A percentile compares a stretch with the other conserved stretches of the same genome.
These are phyloP conservation scores for Resseliella maxima DNA, from an alignment of 2,888 invertebrate genomes.

Conservation along the genomic window DNA sequence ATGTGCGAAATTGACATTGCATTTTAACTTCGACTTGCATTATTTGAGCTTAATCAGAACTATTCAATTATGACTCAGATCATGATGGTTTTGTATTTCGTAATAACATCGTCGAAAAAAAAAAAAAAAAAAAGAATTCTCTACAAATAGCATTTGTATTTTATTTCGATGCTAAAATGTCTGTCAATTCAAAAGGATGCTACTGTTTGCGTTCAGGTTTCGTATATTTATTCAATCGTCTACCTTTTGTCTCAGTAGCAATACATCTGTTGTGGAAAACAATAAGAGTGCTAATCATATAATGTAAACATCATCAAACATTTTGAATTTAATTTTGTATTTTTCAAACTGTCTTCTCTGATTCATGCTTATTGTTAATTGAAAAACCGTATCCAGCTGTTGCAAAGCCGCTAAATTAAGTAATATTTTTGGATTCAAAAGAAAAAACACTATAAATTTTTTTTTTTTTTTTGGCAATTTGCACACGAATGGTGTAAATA, in stretches of 20 bases:
- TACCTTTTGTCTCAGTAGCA: background rate
- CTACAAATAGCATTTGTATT: background rate
- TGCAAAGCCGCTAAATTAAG: too few species aligned
- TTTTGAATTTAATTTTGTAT: background rate
- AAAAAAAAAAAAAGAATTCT: too few species aligned
- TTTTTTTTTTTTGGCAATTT: too few species aligned
- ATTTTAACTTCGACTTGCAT: too few species aligned
- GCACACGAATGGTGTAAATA: too few species aligned
- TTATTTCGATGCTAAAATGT: slow-evolving; percentile 25
- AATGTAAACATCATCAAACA: background rate
- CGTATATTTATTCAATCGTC: background rate
- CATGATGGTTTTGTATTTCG: too few species aligned
- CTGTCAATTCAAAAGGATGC: background rate
- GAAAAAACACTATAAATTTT: background rate
- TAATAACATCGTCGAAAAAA: too few species aligned
- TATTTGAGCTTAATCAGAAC: too few species aligned
- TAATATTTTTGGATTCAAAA: background rate
- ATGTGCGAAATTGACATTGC: background rate
- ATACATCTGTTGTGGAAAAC: background rate
- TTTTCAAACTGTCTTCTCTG: background rate
- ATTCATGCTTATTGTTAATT: background rate
- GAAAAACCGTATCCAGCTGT: too few species aligned
- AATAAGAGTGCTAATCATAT: background rate
- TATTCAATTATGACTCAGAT: too few species aligned
- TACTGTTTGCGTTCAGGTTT: background rate